Base-by-base conservation (phyloP, 2,113 vertebrate genomes). In the Menura novaehollandiae region DNA sequence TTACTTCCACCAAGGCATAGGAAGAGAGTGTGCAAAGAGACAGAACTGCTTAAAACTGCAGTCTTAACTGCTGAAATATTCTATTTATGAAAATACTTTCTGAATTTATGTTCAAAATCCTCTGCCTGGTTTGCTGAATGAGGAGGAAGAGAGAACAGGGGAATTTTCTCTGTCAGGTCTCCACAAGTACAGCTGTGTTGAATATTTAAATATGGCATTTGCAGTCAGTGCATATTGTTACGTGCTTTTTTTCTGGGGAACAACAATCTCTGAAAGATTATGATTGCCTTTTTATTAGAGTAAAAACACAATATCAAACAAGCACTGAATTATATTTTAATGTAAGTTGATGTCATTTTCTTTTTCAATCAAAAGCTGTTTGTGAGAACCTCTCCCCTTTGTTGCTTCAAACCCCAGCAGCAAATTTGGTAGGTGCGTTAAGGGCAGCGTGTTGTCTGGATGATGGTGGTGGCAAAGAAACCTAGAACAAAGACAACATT, bases 31-130 rank as follows among this genome's bases (percentile, higher is more conserved):
- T 46, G 43, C 4, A 0, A 79, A 81, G 84, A 87, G 44, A 82
- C 32, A 60, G 60, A 87, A 75, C 41, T 76, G 41, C 76, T 92
- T 88, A 82, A 96, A 95, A 63, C 13, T 6, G 4, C 21, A 37
- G 55, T 44, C 87, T 94, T 77, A 87, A 75, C 52, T 82, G 77
- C 60, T 85, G 80, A 85, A 94, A 95, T 89, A 77, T 52, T 91
- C 86, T 78, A 23, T 71, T 74, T 86, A 71, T 80, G 59, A 93
- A 93, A 95, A 90, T 79, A 51, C 32, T 88, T 91, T 39, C 43
- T 41, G 52, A 95, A 84, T 93, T 89, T 56, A 51, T 82, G 33
- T 85, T 91, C 32, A 53, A 83, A 92, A 90, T 76, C 59, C 51
- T 88, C 55, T 26, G 35, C 35, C 37, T 87, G 64, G 72, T 95